These are phyloP conservation scores for Coleophora flavipennella DNA, from an alignment of 2,888 invertebrate genomes.

Conservation along the genomic window DNA sequence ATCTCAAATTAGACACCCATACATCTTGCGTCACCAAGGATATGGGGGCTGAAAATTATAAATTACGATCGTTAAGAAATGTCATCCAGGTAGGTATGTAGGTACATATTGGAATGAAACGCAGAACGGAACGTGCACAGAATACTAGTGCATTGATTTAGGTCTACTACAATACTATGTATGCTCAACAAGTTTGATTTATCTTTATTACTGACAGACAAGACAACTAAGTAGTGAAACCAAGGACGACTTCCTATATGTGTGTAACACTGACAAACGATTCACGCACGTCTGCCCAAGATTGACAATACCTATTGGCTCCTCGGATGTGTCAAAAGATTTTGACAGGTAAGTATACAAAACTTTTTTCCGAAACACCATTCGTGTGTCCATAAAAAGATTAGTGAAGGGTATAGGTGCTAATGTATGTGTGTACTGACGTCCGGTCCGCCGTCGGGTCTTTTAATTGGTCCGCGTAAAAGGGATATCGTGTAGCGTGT, in stretches of 20 bases:
- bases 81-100: slow-evolving; percentile 13
- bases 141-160: slow-evolving; percentile 37
- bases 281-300: slow-evolving; percentile 24
- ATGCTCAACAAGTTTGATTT: slow-evolving; percentile 40
- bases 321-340: slow-evolving; percentile 25
- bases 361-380: slow-evolving; percentile 22
- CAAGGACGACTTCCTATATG: slow-evolving; percentile 40
- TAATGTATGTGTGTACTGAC: slow-evolving; percentile 62
- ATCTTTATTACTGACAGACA: slow-evolving; percentile 38
- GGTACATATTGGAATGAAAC: background rate
- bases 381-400: slow-evolving; percentile 50
- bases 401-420: slow-evolving; percentile 65
- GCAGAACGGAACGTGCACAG: slow-evolving; percentile 29
- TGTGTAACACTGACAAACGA: slow-evolving; percentile 41
- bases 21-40: slow-evolving; percentile 21
- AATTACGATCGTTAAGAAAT: slow-evolving; percentile 23
- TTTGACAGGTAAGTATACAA: slow-evolving; percentile 38
- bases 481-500: slow-evolving; percentile 67
- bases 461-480: slow-evolving; percentile 71
- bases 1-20: slow-evolving; percentile 21
- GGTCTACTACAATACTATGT: slow-evolving; percentile 31
- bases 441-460: slow-evolving; percentile 65
- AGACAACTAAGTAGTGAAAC: slow-evolving; percentile 33
- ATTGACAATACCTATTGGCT: background rate
- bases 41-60: slow-evolving; percentile 11